Percentiles rank a stretch among this genome's conserved stretches.
Conservation (phyloP, 2,797 vertebrate species). For the Masticophis lateralis region DNA sequence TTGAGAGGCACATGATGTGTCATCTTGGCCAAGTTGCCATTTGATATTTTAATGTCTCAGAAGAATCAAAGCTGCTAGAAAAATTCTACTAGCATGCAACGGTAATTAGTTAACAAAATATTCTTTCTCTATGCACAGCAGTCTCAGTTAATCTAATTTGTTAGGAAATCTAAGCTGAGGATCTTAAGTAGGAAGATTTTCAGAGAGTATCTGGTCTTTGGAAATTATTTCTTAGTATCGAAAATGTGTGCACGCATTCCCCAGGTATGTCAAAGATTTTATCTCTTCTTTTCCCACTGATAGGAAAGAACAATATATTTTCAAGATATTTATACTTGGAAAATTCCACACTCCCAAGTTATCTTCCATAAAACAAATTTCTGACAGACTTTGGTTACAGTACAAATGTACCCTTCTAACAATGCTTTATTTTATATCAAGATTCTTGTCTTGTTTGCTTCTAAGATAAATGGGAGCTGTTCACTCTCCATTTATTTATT, state of each 20-base stretch:
- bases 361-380: not conserved
- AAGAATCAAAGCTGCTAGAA: fast-evolving
- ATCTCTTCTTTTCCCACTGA: not conserved
- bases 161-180: not conserved
- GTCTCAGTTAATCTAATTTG: not conserved
- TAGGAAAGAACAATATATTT: not conserved
- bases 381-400: not conserved
- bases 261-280: not conserved
- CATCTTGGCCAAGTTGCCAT: not conserved
- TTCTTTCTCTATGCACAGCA: not conserved
- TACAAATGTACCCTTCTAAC: not conserved
- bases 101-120: not conserved
- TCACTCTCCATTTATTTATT: not conserved
- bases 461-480: not conserved
- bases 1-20: not conserved
- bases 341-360: not conserved
- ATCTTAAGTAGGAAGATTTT: not conserved
- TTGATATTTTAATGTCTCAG: not conserved
- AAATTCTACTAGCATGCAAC: not conserved
- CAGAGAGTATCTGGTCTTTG: not conserved
- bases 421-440: not conserved
- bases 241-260: too few species aligned
- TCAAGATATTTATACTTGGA: not conserved
- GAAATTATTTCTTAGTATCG: not conserved
- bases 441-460: not conserved